Conservation (phyloP, 2,888 invertebrate genomes). For the Lepas anatifera region DNA sequence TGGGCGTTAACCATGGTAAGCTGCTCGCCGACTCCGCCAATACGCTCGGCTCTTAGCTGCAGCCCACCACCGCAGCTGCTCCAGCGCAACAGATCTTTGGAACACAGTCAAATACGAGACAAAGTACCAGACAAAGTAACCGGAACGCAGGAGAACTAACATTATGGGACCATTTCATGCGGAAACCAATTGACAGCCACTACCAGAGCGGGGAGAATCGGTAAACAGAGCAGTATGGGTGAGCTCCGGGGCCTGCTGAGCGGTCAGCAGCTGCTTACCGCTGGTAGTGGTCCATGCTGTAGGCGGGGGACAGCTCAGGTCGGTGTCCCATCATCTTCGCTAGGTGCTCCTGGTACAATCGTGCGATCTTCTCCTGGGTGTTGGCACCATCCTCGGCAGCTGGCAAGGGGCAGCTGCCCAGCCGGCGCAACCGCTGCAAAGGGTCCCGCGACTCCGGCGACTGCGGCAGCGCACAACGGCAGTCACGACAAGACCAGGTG, state of each 20-base stretch:
- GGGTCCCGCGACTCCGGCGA: constrained; percentile 3
- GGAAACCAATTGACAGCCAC: too few relatives aligned
- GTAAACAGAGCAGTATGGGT: too few relatives aligned
- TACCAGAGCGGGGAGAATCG: too few relatives aligned
- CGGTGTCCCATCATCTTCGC: constrained; percentile 62
- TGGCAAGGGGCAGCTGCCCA: constrained; percentile 6
- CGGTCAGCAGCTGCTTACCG: neutral
- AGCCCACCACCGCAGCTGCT: too few relatives aligned
- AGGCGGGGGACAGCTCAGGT: neutral
- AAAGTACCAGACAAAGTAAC: too few relatives aligned
- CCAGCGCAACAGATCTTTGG: too few relatives aligned
- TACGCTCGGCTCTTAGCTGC: too few relatives aligned
- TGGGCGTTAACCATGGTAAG: neutral
- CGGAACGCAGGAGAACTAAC: too few relatives aligned
- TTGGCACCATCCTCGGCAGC: constrained; percentile 19
- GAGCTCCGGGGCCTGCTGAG: too few relatives aligned
- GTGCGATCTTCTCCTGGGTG: constrained; percentile 86
- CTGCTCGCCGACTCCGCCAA: neutral
- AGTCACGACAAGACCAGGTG: too few relatives aligned
- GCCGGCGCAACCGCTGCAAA: neutral
- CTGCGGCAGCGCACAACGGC: constrained; percentile 1
- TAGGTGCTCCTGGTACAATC: constrained; percentile 89
- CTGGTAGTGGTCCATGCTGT: neutral
- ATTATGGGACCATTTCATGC: too few relatives aligned
- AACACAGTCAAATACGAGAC: too few relatives aligned